Conservation (phyloP, 2,797 vertebrate genomes). For the Ambastaia sidthimunki region DNA sequence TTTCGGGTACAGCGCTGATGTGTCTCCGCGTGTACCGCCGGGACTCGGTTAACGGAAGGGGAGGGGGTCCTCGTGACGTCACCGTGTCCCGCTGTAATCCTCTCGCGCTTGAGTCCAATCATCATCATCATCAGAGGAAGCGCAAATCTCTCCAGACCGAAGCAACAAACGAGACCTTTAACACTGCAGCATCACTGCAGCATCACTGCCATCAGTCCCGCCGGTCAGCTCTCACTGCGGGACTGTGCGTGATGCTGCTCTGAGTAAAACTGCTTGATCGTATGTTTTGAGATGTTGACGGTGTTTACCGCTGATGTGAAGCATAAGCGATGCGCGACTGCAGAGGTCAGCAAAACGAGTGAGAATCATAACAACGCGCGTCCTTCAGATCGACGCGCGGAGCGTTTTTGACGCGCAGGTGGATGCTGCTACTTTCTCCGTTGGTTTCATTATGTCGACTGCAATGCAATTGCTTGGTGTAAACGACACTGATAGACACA, state of each 20-base stretch:
- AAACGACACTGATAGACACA: background rate
- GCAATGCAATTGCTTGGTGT: background rate
- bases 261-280: too few relatives aligned
- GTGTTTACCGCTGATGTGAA: slow-evolving; percentile 26
- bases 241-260: slow-evolving; percentile 43
- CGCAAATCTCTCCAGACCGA: slow-evolving; percentile 83
- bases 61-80: slow-evolving; percentile 91
- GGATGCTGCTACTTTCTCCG: too few relatives aligned
- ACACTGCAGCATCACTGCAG: slow-evolving; percentile 66
- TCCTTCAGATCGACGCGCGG: slow-evolving; percentile 16
- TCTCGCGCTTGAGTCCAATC: slow-evolving; percentile 88
- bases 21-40: too few relatives aligned
- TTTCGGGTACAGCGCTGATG: too few relatives aligned
- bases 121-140: slow-evolving; percentile 90
- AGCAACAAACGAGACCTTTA: slow-evolving; percentile 74
- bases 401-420: background rate
- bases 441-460: background rate
- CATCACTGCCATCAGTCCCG: too few relatives aligned
- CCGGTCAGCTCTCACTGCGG: slow-evolving; percentile 65
- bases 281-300: too few relatives aligned
- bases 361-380: slow-evolving; percentile 39
- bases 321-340: slow-evolving; percentile 32
- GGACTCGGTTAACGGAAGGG: slow-evolving; percentile 87
- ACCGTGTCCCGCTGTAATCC: slow-evolving; percentile 97
- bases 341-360: slow-evolving; percentile 45